Conservation (phyloP, 2,797 vertebrate species). For the Acridotheres tristis region DNA sequence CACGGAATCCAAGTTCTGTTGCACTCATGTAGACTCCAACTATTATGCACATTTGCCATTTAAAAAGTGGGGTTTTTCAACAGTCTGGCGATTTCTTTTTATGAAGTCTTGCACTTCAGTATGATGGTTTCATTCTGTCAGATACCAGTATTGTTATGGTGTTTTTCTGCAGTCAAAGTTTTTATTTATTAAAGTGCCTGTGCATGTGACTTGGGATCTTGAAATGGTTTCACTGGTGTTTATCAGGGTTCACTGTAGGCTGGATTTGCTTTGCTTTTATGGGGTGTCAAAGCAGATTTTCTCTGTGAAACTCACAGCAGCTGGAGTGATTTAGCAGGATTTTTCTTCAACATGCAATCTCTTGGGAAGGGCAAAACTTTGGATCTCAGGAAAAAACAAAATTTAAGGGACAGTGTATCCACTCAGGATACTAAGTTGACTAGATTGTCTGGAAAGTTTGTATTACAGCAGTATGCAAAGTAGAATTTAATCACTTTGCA, state of each 20-base stretch:
- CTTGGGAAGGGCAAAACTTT: background rate
- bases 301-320: background rate
- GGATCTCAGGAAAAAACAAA: background rate
- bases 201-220: background rate
- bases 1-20: background rate
- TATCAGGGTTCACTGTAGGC: background rate
- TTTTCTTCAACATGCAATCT: background rate
- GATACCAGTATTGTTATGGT: background rate
- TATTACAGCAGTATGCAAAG: background rate
- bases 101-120: background rate
- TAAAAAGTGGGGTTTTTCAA: fast-evolving
- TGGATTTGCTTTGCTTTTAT: background rate
- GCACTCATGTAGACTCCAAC: background rate
- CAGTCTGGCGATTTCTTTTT: background rate
- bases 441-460: background rate
- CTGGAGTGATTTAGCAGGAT: background rate
- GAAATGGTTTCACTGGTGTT: background rate
- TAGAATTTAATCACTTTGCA: background rate
- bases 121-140: background rate
- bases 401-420: background rate
- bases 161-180: background rate
- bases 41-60: background rate
- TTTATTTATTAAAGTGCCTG: background rate
- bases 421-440: background rate
- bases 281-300: background rate